These are phyloP conservation scores for Parauchenoglanis punctatus DNA, from an alignment of 2,797 vertebrate genomes.

Conservation along the genomic window DNA sequence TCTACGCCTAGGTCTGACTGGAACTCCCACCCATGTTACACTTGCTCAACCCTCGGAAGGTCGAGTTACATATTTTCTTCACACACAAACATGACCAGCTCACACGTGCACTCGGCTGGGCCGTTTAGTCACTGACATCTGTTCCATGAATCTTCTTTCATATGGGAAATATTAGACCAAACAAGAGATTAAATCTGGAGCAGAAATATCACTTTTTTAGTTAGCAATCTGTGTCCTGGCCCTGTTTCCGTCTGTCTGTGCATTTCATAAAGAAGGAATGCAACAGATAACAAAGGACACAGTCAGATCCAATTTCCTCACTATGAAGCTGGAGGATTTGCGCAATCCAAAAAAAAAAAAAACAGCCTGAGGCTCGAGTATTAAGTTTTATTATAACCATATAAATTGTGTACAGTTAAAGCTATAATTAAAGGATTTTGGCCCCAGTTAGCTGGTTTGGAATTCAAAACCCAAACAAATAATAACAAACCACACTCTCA, in stretches of 20 bases:
- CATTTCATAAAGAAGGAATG: constrained; percentile 24
- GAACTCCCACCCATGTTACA: constrained; percentile 10
- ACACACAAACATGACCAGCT: neutral
- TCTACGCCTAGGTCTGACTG: neutral
- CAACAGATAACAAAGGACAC: neutral
- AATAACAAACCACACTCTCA: neutral
- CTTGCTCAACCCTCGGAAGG: constrained; percentile 11
- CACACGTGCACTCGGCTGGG: neutral
- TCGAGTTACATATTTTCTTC: constrained; percentile 28
- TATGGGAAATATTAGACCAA: neutral
- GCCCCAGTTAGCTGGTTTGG: too few species aligned
- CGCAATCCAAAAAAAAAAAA: too few species aligned
- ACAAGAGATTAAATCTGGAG: neutral
- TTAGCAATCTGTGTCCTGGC: constrained; percentile 20
- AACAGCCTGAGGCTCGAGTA: neutral
- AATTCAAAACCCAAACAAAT: neutral
- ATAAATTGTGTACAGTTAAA: neutral
- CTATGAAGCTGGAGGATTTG: neutral
- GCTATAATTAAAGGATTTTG: neutral
- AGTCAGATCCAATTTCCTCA: neutral
- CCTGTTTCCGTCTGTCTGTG: constrained; percentile 28
- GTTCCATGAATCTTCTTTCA: neutral
- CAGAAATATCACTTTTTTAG: neutral
- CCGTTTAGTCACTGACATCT: constrained; percentile 10
- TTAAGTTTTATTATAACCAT: neutral